Conservation (phyloP, 1,140 invertebrate species). For the Leptopilina clavipes region DNA sequence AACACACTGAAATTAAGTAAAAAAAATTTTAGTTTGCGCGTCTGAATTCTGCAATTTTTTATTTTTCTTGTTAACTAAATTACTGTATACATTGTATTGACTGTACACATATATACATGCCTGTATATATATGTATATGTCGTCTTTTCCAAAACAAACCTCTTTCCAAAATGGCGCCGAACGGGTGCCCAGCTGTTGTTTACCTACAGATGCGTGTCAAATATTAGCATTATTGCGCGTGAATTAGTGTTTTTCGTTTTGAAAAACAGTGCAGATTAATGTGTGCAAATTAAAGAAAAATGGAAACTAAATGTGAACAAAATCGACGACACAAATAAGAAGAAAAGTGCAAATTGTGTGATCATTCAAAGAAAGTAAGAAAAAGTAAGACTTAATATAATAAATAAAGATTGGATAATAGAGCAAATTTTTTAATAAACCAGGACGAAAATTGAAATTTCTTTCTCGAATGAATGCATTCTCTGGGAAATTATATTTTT, state of each 20-base stretch:
- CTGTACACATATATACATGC: not conserved
- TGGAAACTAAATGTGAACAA: slow-evolving; percentile 23
- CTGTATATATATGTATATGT: too few species aligned
- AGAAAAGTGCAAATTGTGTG: slow-evolving; percentile 1
- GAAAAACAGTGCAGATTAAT: slow-evolving; percentile 17
- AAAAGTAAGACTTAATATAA: not conserved
- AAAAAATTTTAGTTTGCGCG: too few species aligned
- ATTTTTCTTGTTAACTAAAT: too few species aligned
- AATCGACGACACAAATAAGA: slow-evolving; percentile 20
- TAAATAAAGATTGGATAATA: not conserved
- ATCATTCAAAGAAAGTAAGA: slow-evolving; percentile 9
- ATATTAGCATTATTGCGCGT: slow-evolving; percentile 42
- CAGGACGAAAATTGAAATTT: not conserved
- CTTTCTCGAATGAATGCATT: too few species aligned
- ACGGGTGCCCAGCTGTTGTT: slow-evolving; percentile 69
- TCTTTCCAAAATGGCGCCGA: slow-evolving; percentile 64
- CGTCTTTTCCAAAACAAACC: slow-evolving; percentile 34
- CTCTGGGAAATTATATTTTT: too few species aligned
- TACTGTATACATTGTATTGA: too few species aligned
- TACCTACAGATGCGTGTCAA: slow-evolving; percentile 66
- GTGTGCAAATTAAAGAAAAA: not conserved
- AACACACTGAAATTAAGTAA: too few species aligned
- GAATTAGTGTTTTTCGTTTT: slow-evolving; percentile 32
- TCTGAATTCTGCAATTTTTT: too few species aligned
- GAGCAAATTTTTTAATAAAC: not conserved